These are phyloP conservation scores for Agrotis ipsilon DNA, from an alignment of 2,888 invertebrate genomes.

Conservation along the genomic window DNA sequence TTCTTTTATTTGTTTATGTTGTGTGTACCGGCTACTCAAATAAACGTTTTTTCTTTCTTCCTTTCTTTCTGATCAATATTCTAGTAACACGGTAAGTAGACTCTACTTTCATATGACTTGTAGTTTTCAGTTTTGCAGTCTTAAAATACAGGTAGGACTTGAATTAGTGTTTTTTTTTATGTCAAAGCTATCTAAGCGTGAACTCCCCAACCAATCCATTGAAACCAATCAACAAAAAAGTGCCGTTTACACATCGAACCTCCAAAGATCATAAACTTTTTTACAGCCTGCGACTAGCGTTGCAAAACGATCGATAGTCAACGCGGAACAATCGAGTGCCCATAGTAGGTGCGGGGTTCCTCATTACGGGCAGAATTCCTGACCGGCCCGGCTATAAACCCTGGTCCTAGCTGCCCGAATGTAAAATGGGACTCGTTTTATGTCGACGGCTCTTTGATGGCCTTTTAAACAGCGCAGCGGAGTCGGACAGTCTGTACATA, in stretches of 20 bases:
- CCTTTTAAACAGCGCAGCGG: constrained; percentile 75
- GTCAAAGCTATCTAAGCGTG: background rate
- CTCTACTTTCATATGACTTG: background rate
- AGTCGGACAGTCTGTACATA: constrained; percentile 59
- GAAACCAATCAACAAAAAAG: constrained; percentile 24
- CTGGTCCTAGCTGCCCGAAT: constrained; percentile 79
- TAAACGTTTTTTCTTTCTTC: too few relatives aligned
- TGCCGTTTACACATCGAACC: constrained; percentile 17
- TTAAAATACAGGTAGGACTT: background rate
- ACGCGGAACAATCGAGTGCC: constrained; percentile 52
- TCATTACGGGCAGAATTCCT: constrained; percentile 85
- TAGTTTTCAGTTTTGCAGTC: background rate
- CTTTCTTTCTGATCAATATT: too few relatives aligned
- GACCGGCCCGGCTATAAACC: constrained; percentile 81
- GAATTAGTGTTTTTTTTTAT: background rate
- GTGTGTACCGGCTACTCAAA: too few relatives aligned
- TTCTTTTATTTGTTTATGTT: too few relatives aligned
- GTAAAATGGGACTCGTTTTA: constrained; percentile 85
- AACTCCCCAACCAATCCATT: background rate
- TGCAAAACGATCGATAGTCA: constrained; percentile 44
- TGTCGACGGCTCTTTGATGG: constrained; percentile 84
- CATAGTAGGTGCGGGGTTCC: constrained; percentile 73
- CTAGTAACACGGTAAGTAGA: background rate
- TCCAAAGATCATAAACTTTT: constrained; percentile 45
- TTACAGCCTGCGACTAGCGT: constrained; percentile 39